Evolutionary conservation across 2,888 invertebrate genomes (phyloP).

Genomic region (Philhelius pedissequus): DNA sequence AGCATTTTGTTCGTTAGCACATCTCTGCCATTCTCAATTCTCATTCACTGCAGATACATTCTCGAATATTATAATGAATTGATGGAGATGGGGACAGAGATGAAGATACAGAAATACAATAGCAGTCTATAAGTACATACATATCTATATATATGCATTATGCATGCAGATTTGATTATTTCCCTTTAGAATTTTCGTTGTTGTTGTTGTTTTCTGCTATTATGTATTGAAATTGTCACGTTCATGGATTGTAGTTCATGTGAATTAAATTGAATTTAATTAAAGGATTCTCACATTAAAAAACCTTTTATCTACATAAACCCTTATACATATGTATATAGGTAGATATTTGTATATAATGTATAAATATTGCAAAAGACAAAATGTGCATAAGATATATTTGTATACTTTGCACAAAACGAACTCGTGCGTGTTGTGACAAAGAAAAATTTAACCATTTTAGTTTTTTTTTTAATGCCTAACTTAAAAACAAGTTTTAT

Average conservation of each 20-base stretch:
- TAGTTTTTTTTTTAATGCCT: neutral
- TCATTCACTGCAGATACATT: slow-evolving; percentile 23
- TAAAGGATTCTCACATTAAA: slow-evolving; percentile 37
- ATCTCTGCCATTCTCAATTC: slow-evolving; percentile 23
- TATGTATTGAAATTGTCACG: slow-evolving; percentile 57
- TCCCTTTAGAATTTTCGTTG: slow-evolving; percentile 3
- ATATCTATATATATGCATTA: slow-evolving; percentile 7
- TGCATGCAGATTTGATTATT: slow-evolving; percentile 57
- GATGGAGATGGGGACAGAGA: slow-evolving; percentile 11
- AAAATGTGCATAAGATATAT: neutral
- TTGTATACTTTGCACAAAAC: neutral
- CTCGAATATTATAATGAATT: slow-evolving; percentile 54
- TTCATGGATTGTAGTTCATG: slow-evolving; percentile 48
- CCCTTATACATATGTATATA: neutral
- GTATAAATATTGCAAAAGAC: neutral
- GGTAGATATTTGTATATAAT: neutral
- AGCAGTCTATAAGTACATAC: too few relatives aligned
- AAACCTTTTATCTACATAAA: neutral
- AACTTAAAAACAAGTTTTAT: neutral
- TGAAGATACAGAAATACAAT: slow-evolving; percentile 21
- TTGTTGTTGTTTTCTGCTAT: neutral
- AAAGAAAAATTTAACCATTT: slow-evolving; percentile 9
- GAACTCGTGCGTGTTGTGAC: slow-evolving; percentile 23
- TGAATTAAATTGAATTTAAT: slow-evolving; percentile 58
- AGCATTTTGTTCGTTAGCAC: slow-evolving; percentile 60